Conservation (phyloP, 2,797 vertebrate species). For the Alectoris magna region DNA sequence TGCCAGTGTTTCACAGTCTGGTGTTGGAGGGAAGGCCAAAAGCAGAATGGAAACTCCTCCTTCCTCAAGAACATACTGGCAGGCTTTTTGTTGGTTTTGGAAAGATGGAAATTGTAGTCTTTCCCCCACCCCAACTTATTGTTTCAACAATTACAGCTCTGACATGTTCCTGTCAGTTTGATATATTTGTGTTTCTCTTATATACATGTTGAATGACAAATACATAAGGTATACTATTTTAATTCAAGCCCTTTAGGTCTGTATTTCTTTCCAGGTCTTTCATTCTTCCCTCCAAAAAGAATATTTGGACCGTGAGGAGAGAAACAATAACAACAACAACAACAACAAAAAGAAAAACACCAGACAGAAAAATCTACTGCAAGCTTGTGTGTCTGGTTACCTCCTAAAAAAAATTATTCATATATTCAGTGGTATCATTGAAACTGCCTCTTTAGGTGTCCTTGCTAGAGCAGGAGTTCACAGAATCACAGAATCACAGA, state of each 20-base stretch:
- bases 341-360: background rate
- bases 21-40: background rate
- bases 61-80: constrained; percentile 25
- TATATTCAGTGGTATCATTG: background rate
- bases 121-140: constrained; percentile 21
- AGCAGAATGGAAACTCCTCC: constrained; percentile 17
- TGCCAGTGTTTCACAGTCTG: background rate
- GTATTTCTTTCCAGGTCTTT: constrained; percentile 12
- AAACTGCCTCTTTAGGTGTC: background rate
- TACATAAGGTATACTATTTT: constrained; percentile 29
- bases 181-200: constrained; percentile 38
- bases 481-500: no score
- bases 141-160: constrained; percentile 27
- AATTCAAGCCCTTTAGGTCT: background rate
- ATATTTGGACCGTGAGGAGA: background rate
- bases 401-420: background rate
- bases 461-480: no score
- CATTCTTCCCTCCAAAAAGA: background rate
- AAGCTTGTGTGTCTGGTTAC: background rate
- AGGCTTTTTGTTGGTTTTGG: constrained; percentile 68
- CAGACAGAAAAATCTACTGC: background rate
- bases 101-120: constrained; percentile 14
- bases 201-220: constrained; percentile 60
- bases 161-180: constrained; percentile 61
- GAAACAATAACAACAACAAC: background rate